These are phyloP conservation scores for Chymomyza procnemis DNA, from an alignment of 2,888 invertebrate species.

Conservation along the genomic window DNA sequence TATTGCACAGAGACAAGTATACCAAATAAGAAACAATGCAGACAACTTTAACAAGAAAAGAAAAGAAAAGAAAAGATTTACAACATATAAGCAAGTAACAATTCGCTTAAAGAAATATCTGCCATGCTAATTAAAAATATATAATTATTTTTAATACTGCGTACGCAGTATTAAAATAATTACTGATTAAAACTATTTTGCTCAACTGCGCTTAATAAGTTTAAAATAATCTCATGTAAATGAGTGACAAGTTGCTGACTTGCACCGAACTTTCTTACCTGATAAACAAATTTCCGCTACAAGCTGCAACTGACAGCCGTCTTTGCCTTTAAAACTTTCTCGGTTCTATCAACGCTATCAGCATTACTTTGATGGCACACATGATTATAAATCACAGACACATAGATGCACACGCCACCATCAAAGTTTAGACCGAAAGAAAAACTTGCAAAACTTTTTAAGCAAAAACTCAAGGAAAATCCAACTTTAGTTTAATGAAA, in stretches of 20 bases:
- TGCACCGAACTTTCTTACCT: not conserved
- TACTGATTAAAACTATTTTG: not conserved
- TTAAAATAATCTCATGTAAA: not conserved
- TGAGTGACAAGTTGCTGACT: not conserved
- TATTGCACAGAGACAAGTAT: too few species aligned
- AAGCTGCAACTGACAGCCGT: constrained; percentile 42
- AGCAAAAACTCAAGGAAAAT: constrained; percentile 45
- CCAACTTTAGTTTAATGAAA: constrained; percentile 56
- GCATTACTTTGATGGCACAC: constrained; percentile 36
- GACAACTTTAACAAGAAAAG: too few species aligned
- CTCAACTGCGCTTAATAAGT: not conserved
- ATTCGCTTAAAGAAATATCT: too few species aligned
- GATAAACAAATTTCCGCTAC: constrained; percentile 10
- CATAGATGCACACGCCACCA: not conserved
- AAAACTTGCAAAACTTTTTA: constrained; percentile 47
- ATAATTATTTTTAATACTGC: too few species aligned
- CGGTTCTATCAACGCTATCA: constrained; percentile 27
- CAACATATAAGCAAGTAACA: too few species aligned
- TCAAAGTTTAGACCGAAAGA: constrained; percentile 39
- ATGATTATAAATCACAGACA: constrained; percentile 38
- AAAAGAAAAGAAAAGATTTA: too few species aligned
- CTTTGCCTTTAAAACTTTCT: constrained; percentile 45
- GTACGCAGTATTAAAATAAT: too few species aligned
- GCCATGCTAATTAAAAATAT: too few species aligned
- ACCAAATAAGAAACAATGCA: too few species aligned